These are phyloP conservation scores for Sialis lutaria DNA, from an alignment of 2,888 invertebrate genomes.

Conservation along the genomic window DNA sequence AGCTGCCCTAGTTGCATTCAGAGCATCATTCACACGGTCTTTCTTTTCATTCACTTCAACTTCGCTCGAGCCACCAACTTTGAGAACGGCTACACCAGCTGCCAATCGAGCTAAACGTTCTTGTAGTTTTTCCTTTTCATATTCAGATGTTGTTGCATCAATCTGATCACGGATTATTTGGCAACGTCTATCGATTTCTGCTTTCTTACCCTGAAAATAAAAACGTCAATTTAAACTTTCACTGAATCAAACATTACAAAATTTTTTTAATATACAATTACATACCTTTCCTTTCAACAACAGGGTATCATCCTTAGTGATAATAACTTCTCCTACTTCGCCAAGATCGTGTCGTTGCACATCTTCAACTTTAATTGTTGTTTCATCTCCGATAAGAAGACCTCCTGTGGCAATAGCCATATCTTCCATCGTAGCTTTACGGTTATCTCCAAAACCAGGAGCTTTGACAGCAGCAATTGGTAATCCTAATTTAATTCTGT, in stretches of 20 bases:
- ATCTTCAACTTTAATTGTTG: conserved; percentile 27
- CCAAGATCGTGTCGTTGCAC: conserved; percentile 25
- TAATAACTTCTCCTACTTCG: conserved; percentile 26
- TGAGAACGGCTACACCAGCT: conserved; percentile 29
- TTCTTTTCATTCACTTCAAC: conserved; percentile 32
- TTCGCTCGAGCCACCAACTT: conserved; percentile 30
- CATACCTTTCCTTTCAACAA: conserved; percentile 22
- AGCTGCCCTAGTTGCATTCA: conserved; percentile 30
- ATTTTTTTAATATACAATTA: background rate
- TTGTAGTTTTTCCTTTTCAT: conserved; percentile 30
- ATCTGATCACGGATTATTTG: conserved; percentile 27
- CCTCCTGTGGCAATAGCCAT: conserved; percentile 30
- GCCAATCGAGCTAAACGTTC: conserved; percentile 29
- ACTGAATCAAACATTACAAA: background rate
- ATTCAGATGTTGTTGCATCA: conserved; percentile 26
- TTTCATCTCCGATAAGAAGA: conserved; percentile 27
- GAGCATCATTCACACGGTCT: conserved; percentile 29
- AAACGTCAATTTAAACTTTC: background rate
- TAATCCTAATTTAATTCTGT: conserved; percentile 25
- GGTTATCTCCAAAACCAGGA: conserved; percentile 31
- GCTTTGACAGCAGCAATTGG: conserved; percentile 32
- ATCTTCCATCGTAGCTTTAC: conserved; percentile 28
- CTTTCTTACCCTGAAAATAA: conserved; percentile 20
- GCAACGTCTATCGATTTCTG: conserved; percentile 24
- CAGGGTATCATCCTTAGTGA: conserved; percentile 30